phyloP scores from a whole-genome alignment of 2,888 invertebrate species.

The Dorcus parallelipipedus region DNA sequence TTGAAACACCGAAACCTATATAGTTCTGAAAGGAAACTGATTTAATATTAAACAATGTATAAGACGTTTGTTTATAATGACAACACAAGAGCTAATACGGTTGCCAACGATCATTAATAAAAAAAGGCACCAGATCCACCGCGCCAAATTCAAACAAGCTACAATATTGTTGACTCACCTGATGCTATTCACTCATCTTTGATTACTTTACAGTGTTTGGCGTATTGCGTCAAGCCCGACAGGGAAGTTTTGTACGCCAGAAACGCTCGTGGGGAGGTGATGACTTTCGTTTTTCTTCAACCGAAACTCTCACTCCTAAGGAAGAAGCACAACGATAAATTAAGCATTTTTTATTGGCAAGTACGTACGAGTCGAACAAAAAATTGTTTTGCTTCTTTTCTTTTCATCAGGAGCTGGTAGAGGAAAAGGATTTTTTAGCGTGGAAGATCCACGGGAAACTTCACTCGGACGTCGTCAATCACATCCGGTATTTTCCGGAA shows the following conservation, averaged over 20 bases:
- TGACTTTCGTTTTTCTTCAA: slow-evolving; percentile 54
- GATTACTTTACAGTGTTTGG: slow-evolving; percentile 53
- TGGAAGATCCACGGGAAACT: slow-evolving; percentile 48
- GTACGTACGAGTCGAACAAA: slow-evolving; percentile 40
- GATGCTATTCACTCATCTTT: neutral
- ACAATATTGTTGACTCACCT: too few relatives aligned
- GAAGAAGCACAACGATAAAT: slow-evolving; percentile 53
- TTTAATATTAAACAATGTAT: too few relatives aligned
- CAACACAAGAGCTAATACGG: too few relatives aligned
- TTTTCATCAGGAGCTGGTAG: slow-evolving; percentile 52
- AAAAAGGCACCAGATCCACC: too few relatives aligned
- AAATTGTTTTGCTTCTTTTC: neutral
- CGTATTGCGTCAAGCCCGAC: slow-evolving; percentile 44
- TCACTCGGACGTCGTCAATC: slow-evolving; percentile 53
- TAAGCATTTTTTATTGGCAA: slow-evolving; percentile 60
- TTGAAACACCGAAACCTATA: too few relatives aligned
- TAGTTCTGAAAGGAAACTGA: too few relatives aligned
- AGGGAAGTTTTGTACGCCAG: slow-evolving; percentile 44
- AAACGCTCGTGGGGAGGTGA: slow-evolving; percentile 55
- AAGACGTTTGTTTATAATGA: too few relatives aligned
- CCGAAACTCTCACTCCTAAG: slow-evolving; percentile 54
- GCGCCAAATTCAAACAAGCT: too few relatives aligned
- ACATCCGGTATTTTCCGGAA: slow-evolving; percentile 50
- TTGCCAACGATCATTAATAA: too few relatives aligned
- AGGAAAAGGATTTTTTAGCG: slow-evolving; percentile 52